Conservation (phyloP, 2,797 vertebrate genomes). For the Anguilla marmorata region DNA sequence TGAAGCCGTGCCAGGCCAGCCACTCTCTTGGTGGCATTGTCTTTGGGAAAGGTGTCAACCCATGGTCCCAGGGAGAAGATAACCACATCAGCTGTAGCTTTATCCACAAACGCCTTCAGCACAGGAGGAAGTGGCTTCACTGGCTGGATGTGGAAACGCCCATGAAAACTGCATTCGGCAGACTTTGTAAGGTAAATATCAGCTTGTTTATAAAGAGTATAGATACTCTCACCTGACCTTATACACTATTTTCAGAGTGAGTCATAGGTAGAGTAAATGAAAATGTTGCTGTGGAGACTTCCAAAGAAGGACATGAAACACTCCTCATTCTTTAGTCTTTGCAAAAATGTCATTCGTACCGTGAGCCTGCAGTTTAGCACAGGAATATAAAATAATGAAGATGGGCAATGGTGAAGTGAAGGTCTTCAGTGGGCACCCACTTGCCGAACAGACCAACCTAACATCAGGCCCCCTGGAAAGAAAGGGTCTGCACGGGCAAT, state of each 20-base stretch:
- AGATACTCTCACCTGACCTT: conserved; percentile 24
- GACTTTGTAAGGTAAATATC: conserved; percentile 34
- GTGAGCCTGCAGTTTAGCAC: conserved; percentile 41
- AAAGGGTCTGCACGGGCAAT: conserved; percentile 47
- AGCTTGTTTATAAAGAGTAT: conserved; percentile 34
- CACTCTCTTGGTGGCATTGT: conserved; percentile 35
- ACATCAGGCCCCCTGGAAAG: conserved; percentile 44
- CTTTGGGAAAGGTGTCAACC: conserved; percentile 18
- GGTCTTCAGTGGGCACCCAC: conserved; percentile 45
- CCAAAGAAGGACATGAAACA: conserved; percentile 22
- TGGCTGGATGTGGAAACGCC: conserved; percentile 35
- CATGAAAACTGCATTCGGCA: conserved; percentile 39
- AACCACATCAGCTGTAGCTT: conserved; percentile 29
- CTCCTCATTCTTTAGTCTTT: conserved; percentile 29
- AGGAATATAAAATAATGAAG: conserved; percentile 33
- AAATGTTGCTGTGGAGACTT: conserved; percentile 20
- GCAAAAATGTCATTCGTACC: conserved; percentile 31
- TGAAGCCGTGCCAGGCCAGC: conserved; percentile 34
- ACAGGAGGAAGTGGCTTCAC: conserved; percentile 30
- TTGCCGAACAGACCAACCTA: conserved; percentile 44
- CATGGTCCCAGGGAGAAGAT: conserved; percentile 37
- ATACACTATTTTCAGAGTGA: conserved; percentile 28
- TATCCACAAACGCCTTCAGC: conserved; percentile 34
- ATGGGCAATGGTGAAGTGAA: conserved; percentile 45
- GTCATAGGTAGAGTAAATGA: conserved; percentile 32